Percentiles rank a stretch among this genome's conserved stretches.
Conservation (phyloP, 2,797 vertebrate species). For the Rhinatrema bivittatum region DNA sequence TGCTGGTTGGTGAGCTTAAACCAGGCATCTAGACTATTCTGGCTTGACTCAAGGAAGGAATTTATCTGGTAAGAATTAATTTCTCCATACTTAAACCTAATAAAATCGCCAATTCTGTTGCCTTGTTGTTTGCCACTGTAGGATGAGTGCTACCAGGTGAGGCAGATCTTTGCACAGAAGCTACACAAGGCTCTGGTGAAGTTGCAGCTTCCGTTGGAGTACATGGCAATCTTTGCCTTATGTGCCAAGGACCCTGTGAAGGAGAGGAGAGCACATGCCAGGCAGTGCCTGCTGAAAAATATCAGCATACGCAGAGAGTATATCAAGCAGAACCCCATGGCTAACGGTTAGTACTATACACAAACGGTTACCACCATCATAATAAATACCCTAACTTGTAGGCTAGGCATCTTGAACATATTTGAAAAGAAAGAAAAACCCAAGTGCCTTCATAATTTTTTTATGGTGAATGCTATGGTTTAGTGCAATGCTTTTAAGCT, state of each 20-base stretch:
- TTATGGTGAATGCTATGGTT: too few species aligned
- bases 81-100: conserved; percentile 5
- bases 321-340: conserved; percentile 90
- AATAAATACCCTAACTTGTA: too few species aligned
- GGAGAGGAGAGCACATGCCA: conserved; percentile 91
- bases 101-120: too few species aligned
- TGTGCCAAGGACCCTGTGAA: conserved; percentile 98
- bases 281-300: conserved; percentile 97
- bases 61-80: too few species aligned
- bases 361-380: too few species aligned
- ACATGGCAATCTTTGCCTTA: conserved; percentile 93
- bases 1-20: too few species aligned
- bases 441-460: too few species aligned
- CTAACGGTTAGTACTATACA: conserved; percentile 74
- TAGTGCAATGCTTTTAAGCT: too few species aligned
- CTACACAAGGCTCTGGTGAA: conserved; percentile 93
- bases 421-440: too few species aligned
- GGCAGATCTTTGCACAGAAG: conserved; percentile 97
- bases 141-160: conserved; percentile 98
- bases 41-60: too few species aligned
- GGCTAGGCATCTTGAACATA: too few species aligned
- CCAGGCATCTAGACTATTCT: too few species aligned
- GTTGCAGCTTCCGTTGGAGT: conserved; percentile 88
- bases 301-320: conserved; percentile 95
- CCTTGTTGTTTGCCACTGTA: conserved; percentile 35